phyloP scores from a whole-genome alignment of 2,797 vertebrate genomes.

The Zenarchopterus dispar region DNA sequence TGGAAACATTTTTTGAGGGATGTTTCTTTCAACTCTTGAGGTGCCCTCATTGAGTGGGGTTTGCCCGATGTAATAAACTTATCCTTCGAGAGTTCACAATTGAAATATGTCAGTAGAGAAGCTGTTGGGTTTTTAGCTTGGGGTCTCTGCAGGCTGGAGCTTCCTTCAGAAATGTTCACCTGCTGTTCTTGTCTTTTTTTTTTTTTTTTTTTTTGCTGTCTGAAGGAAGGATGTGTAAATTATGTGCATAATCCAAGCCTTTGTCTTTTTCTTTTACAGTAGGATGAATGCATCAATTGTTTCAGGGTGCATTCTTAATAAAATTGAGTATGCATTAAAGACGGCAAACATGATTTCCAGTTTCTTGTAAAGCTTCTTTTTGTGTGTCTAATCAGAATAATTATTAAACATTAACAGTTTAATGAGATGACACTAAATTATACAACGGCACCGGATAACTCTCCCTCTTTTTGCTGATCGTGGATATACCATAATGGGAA shows the following conservation, averaged over 20 bases:
- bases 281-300: constrained; percentile 55
- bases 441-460: too few species aligned
- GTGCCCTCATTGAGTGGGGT: constrained; percentile 65
- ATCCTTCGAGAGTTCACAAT: constrained; percentile 23
- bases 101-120: constrained; percentile 45
- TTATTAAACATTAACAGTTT: too few species aligned
- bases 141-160: constrained; percentile 80
- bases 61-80: constrained; percentile 54
- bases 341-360: constrained; percentile 9
- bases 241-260: constrained; percentile 57
- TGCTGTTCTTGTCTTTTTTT: constrained; percentile 43
- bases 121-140: constrained; percentile 64
- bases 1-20: background rate
- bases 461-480: too few species aligned
- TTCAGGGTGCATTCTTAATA: constrained; percentile 70
- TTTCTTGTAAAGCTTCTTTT: background rate
- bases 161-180: constrained; percentile 70
- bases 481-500: too few species aligned
- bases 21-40: constrained; percentile 65
- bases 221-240: constrained; percentile 58
- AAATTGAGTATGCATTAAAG: constrained; percentile 51
- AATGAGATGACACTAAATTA: too few species aligned
- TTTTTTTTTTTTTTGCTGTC: constrained; percentile 32
- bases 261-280: constrained; percentile 62
- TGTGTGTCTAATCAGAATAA: background rate